Evolutionary conservation across 2,113 vertebrate species (phyloP).

Genomic region (Gobius niger): DNA sequence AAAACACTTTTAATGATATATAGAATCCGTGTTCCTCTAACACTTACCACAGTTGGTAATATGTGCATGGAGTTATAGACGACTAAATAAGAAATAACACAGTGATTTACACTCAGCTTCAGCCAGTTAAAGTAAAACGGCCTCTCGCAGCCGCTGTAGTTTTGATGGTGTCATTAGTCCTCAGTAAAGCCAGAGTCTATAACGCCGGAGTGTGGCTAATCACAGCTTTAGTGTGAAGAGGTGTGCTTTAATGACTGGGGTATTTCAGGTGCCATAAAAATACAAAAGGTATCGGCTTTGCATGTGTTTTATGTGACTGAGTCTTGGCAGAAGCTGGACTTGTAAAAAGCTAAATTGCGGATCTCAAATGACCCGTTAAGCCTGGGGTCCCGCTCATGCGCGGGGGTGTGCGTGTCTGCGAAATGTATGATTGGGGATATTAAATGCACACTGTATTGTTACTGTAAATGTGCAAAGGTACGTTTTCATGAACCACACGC

Average conservation of each 20-base stretch:
- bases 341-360: slow-evolving; percentile 61
- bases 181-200: slow-evolving; percentile 22
- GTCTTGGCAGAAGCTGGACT: slow-evolving; percentile 57
- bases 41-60: too few relatives aligned
- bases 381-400: slow-evolving; percentile 45
- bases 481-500: too few relatives aligned
- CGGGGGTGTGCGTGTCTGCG: slow-evolving; percentile 49
- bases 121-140: slow-evolving; percentile 9
- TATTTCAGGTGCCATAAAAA: slow-evolving; percentile 45
- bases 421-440: slow-evolving; percentile 64
- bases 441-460: slow-evolving; percentile 17
- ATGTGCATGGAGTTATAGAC: background rate
- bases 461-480: too few relatives aligned
- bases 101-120: slow-evolving; percentile 2
- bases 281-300: slow-evolving; percentile 32
- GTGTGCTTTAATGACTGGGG: slow-evolving; percentile 35
- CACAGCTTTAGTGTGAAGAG: slow-evolving; percentile 29
- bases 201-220: slow-evolving; percentile 32
- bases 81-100: background rate
- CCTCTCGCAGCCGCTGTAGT: slow-evolving; percentile 3
- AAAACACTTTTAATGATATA: too few relatives aligned
- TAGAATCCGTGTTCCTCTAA: too few relatives aligned
- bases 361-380: slow-evolving; percentile 72
- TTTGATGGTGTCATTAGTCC: slow-evolving; percentile 22
- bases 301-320: slow-evolving; percentile 50